These are phyloP conservation scores for Cydia pomonella DNA, from an alignment of 1,140 invertebrate genomes.

Conservation along the genomic window DNA sequence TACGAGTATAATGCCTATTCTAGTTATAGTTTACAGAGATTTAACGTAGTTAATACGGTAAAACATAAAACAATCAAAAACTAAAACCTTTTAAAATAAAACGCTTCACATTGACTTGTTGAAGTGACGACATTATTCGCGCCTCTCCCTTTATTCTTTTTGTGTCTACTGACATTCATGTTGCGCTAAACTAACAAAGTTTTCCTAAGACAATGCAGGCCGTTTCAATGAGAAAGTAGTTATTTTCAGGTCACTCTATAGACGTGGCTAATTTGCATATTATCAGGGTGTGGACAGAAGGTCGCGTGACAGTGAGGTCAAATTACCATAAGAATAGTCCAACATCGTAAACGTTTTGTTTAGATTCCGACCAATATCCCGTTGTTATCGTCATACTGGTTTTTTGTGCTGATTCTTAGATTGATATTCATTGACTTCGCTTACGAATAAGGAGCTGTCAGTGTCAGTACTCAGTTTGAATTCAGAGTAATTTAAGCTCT, in stretches of 20 bases:
- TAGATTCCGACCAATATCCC: constrained; percentile 49
- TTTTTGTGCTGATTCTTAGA: background rate
- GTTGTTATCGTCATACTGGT: constrained; percentile 40
- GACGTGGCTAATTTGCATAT: constrained; percentile 67
- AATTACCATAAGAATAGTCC: constrained; percentile 74
- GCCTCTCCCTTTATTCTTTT: background rate
- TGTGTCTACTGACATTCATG: background rate
- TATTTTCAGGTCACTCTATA: constrained; percentile 70
- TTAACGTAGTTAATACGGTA: no score
- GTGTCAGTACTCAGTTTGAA: background rate
- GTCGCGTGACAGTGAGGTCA: constrained; percentile 63
- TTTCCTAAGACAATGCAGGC: constrained; percentile 42
- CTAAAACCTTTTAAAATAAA: background rate
- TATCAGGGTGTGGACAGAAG: constrained; percentile 73
- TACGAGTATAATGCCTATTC: no score
- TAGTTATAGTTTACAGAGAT: no score
- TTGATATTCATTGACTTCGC: background rate
- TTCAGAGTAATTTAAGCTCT: background rate
- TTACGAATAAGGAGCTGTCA: background rate
- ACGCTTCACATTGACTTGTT: background rate
- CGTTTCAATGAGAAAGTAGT: constrained; percentile 63
- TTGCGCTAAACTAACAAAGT: constrained; percentile 24
- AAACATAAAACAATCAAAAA: no score
- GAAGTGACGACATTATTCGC: background rate
- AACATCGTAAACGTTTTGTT: constrained; percentile 65